A percentile compares a stretch with the other conserved stretches of the same genome.
Evolutionary conservation across 2,797 vertebrate species (phyloP).

Genomic region (Halcyon chelicuti): DNA sequence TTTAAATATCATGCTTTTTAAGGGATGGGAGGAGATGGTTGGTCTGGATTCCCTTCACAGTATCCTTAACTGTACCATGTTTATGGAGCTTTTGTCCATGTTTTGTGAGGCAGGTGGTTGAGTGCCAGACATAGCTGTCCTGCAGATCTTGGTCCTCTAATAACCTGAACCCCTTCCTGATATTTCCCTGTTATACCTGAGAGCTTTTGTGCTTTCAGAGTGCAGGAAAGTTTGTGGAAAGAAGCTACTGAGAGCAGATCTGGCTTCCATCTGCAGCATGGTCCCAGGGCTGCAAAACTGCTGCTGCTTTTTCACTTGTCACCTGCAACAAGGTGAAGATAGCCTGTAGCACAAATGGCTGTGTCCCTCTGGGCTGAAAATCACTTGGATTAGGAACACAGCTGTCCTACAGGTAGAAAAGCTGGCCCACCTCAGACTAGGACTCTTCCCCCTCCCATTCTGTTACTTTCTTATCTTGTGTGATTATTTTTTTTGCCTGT

Average conservation of each 20-base stretch:
- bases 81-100: not conserved
- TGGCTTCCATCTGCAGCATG: not conserved
- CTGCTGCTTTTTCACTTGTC: not conserved
- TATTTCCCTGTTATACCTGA: not conserved
- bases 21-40: not conserved
- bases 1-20: not conserved
- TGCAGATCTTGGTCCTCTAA: not conserved
- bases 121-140: not conserved
- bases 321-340: not conserved
- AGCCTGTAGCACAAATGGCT: not conserved
- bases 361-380: not conserved
- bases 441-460: not conserved
- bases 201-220: not conserved
- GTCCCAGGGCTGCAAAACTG: not conserved
- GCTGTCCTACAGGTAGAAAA: constrained; percentile 56
- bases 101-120: not conserved
- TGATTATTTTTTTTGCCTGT: not conserved
- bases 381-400: not conserved
- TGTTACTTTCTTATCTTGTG: rapidly evolving
- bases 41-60: not conserved
- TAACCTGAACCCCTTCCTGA: not conserved
- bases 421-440: constrained; percentile 42
- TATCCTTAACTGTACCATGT: not conserved
- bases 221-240: not conserved
- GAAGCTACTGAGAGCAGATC: not conserved